Evolutionary conservation across 2,888 invertebrate species (phyloP).

Genomic region (Acronicta aceris): DNA sequence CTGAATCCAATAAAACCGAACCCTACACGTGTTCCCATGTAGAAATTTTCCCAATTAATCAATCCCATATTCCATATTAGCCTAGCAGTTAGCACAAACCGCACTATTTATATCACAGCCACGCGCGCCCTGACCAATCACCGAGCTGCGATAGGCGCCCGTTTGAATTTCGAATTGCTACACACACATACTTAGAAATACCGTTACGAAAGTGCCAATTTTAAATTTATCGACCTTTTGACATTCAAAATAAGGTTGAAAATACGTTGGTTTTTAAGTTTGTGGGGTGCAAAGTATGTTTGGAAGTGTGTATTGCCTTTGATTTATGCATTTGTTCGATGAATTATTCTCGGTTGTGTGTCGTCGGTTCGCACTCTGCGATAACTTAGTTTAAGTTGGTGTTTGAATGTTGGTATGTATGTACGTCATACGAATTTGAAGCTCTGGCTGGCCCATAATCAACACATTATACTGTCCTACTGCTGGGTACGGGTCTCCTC

Average conservation of each 20-base stretch:
- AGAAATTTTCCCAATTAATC: constrained; percentile 64
- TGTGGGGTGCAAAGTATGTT: constrained; percentile 29
- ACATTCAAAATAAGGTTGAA: constrained; percentile 38
- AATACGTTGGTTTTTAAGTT: constrained; percentile 37
- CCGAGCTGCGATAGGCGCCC: constrained; percentile 81
- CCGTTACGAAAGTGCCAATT: constrained; percentile 56
- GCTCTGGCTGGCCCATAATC: too few relatives aligned
- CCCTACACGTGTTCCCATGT: constrained; percentile 35
- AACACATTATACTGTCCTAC: too few relatives aligned
- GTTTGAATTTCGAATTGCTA: constrained; percentile 85
- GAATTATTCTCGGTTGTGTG: constrained; percentile 81
- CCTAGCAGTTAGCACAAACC: constrained; percentile 75
- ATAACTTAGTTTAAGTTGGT: constrained; percentile 66
- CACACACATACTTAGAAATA: constrained; percentile 63
- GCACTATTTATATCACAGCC: constrained; percentile 86
- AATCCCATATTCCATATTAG: constrained; percentile 76
- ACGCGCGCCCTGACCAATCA: constrained; percentile 86
- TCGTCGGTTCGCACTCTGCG: constrained; percentile 76
- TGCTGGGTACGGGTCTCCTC: too few relatives aligned
- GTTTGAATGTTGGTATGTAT: constrained; percentile 46
- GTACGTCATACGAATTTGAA: constrained; percentile 33
- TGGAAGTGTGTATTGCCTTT: constrained; percentile 77
- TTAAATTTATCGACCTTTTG: constrained; percentile 29
- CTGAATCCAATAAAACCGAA: constrained; percentile 45
- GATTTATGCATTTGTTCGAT: constrained; percentile 87